Evolutionary conservation across 2,113 vertebrate genomes (phyloP).

Genomic region (Psilopsiagon aymara): DNA sequence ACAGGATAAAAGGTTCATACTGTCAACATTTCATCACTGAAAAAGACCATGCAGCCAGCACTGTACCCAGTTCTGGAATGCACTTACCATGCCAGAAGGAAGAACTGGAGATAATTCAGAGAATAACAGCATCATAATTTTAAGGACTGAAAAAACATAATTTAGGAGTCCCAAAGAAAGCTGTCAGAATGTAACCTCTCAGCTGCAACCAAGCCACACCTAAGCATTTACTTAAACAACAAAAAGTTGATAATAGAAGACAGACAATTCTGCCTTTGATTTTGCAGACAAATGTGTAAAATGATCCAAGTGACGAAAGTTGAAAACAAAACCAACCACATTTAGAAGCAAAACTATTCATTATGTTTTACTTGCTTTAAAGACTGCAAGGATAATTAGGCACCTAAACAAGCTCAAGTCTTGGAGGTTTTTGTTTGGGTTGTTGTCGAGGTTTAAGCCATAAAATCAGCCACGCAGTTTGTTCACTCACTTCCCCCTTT

Average conservation of each 20-base stretch:
- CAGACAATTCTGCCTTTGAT: background rate
- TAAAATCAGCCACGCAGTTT: too few relatives aligned
- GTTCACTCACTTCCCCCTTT: too few relatives aligned
- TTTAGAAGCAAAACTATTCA: background rate
- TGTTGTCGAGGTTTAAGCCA: too few relatives aligned
- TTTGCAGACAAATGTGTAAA: background rate
- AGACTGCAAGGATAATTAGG: background rate
- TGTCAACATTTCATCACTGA: background rate
- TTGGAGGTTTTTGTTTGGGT: accelerated
- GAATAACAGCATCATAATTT: background rate
- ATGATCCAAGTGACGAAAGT: background rate
- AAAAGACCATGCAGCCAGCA: background rate
- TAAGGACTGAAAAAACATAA: background rate
- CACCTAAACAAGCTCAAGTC: background rate
- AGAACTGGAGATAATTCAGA: background rate
- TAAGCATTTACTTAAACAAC: background rate
- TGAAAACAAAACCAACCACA: background rate
- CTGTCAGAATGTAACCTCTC: background rate
- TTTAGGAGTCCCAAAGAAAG: background rate
- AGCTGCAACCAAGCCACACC: background rate
- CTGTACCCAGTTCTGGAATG: background rate
- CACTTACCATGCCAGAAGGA: background rate
- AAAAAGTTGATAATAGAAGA: background rate
- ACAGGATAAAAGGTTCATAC: background rate
- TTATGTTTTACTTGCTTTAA: background rate